Base-by-base conservation (phyloP, 2,113 vertebrate genomes). In the Spilogale gracilis region DNA sequence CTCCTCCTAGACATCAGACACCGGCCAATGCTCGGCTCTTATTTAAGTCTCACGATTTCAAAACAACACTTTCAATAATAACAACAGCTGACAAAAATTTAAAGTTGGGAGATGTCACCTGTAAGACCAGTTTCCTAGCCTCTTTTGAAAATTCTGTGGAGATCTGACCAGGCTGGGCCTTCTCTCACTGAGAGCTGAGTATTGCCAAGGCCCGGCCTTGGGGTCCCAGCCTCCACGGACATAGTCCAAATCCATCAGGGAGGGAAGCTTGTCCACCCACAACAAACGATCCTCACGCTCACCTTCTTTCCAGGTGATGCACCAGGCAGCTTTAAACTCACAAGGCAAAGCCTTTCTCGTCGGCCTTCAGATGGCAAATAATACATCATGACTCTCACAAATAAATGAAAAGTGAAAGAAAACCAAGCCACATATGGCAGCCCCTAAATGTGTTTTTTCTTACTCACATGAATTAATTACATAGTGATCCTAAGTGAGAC, bases 391-490 rank as follows among this genome's bases (percentile, higher is more conserved):
- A 63, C 12, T 89, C 54, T 73, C 18, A 12, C 52, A 65, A 82
- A 56, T 17, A 60, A 58, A 63, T 16, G 61, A 60, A 89, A 73
- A 48, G 74, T 8, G 50, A 81, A 93, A 74, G 43, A 89, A 94
- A 94, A 78, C 9, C 60, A 82, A 54, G 52, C 32, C 76, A 69
- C 61, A 84, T 56, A 71, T 30, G 52, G 56, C 50, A 90, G 27
- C 17, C 38, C 38, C 63, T 54, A 21, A 73, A 43, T 25, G 50
- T 50, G 78, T 43, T 74, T 71, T 80, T 63, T 63, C 94, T 86
- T 60, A 69, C 32, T 78, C 63, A 88, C 65, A 73, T 74, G 65
- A 89, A 94, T 94, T 90, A 97, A 94, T 89, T 73, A 89, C 16
- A 3, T 2, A 84, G 60, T 61, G 45, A 23, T 86, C 45, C 43